phyloP scores from a whole-genome alignment of 2,113 vertebrate species.

The Polyodon spathula region DNA sequence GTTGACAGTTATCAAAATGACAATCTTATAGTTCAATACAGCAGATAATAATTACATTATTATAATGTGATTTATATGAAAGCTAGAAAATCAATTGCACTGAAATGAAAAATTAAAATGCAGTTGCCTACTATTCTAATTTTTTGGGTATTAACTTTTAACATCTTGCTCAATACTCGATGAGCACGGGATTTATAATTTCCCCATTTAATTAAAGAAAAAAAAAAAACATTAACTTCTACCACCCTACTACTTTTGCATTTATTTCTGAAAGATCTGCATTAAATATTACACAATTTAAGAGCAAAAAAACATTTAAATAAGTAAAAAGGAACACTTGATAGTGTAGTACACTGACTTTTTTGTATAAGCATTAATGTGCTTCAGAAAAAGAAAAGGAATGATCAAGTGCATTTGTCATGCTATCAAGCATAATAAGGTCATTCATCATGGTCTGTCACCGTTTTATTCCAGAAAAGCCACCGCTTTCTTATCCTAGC shows the following conservation, averaged over 20 bases:
- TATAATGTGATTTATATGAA: conserved; percentile 37
- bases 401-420: conserved; percentile 12
- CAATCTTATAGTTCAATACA: conserved; percentile 43
- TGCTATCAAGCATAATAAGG: conserved; percentile 32
- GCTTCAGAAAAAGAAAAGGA: conserved; percentile 24
- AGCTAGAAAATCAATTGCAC: conserved; percentile 22
- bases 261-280: too few relatives aligned
- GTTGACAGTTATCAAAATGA: conserved; percentile 46
- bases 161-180: too few relatives aligned
- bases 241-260: too few relatives aligned
- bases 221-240: too few relatives aligned
- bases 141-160: too few relatives aligned
- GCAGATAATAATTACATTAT: conserved; percentile 51
- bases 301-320: too few relatives aligned
- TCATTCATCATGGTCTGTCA: conserved; percentile 37
- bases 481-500: background rate
- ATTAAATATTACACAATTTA: too few relatives aligned
- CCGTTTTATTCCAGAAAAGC: conserved; percentile 18
- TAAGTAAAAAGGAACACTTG: too few relatives aligned
- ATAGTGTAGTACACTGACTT: too few relatives aligned
- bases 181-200: too few relatives aligned
- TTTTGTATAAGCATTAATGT: background rate
- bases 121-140: background rate
- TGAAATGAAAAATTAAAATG: background rate
- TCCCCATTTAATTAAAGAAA: too few relatives aligned